Conservation (phyloP, 2,113 vertebrate genomes). For the Panurus biarmicus region DNA sequence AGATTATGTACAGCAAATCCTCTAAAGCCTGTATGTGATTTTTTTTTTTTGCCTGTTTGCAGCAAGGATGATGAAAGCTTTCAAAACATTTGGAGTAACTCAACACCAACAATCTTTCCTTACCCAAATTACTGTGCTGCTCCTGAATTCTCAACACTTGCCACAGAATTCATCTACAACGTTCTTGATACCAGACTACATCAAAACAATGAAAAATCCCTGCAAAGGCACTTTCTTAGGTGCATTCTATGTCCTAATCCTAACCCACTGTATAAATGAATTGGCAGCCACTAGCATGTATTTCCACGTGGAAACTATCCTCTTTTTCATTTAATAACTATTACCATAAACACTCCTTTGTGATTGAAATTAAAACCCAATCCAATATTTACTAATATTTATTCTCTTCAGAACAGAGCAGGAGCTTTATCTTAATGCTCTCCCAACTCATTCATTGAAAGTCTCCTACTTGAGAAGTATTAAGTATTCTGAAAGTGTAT, state of each 20-base stretch:
- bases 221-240: not conserved
- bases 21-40: not conserved
- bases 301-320: not conserved
- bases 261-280: not conserved
- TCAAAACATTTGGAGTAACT: conserved; percentile 46
- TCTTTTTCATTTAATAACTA: not conserved
- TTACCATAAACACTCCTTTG: not conserved
- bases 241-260: not conserved
- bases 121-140: conserved; percentile 1
- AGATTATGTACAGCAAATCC: not conserved
- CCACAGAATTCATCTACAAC: not conserved
- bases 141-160: conserved; percentile 19
- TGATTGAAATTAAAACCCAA: not conserved
- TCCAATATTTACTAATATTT: not conserved
- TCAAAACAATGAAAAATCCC: not conserved
- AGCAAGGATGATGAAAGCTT: conserved; percentile 21
- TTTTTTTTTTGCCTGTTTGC: not conserved
- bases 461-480: not conserved
- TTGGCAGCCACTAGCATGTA: not conserved
- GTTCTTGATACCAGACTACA: not conserved
- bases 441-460: not conserved
- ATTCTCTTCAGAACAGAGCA: not conserved
- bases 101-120: conserved; percentile 18
- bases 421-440: not conserved
- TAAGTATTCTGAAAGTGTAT: not conserved